These are phyloP conservation scores for Camelus bactrianus DNA, from an alignment of 2,113 vertebrate species.

Conservation along the genomic window DNA sequence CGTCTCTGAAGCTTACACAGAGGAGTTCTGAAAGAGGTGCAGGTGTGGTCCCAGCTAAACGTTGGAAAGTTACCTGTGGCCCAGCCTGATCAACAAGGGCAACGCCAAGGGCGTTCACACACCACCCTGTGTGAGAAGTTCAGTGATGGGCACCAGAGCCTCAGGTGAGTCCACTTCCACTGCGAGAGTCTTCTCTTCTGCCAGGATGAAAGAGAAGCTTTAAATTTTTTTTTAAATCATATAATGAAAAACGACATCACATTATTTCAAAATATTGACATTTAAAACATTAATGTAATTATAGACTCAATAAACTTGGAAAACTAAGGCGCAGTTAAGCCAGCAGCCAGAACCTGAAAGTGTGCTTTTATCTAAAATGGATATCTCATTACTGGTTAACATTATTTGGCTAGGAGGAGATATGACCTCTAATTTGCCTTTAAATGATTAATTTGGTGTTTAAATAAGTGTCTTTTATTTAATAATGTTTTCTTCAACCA, in stretches of 20 bases:
- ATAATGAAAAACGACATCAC: constrained; percentile 73
- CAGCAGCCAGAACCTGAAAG: constrained; percentile 77
- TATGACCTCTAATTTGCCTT: constrained; percentile 93
- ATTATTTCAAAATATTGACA: constrained; percentile 82
- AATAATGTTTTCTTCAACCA: constrained; percentile 94
- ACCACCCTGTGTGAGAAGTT: constrained; percentile 71
- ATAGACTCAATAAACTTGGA: constrained; percentile 78
- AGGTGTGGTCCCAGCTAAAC: neutral
- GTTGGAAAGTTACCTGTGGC: constrained; percentile 70
- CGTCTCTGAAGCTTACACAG: neutral
- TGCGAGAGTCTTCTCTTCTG: constrained; percentile 78
- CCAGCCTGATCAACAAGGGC: constrained; percentile 69
- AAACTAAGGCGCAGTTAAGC: constrained; percentile 79
- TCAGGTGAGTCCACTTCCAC: constrained; percentile 74
- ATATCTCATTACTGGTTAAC: constrained; percentile 90
- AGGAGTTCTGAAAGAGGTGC: neutral
- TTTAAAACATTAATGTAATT: constrained; percentile 75
- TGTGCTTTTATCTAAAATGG: constrained; percentile 86
- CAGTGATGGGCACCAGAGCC: constrained; percentile 73
- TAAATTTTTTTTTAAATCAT: constrained; percentile 79
- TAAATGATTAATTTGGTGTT: constrained; percentile 94
- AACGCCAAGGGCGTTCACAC: constrained; percentile 68
- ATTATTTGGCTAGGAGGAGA: constrained; percentile 89
- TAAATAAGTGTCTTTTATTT: constrained; percentile 94
- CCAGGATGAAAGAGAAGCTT: constrained; percentile 81